A percentile compares a stretch with the other conserved stretches of the same genome.
These are phyloP conservation scores for Ichneumoninae sp. DNA, from an alignment of 2,888 invertebrate species.

Conservation along the genomic window DNA sequence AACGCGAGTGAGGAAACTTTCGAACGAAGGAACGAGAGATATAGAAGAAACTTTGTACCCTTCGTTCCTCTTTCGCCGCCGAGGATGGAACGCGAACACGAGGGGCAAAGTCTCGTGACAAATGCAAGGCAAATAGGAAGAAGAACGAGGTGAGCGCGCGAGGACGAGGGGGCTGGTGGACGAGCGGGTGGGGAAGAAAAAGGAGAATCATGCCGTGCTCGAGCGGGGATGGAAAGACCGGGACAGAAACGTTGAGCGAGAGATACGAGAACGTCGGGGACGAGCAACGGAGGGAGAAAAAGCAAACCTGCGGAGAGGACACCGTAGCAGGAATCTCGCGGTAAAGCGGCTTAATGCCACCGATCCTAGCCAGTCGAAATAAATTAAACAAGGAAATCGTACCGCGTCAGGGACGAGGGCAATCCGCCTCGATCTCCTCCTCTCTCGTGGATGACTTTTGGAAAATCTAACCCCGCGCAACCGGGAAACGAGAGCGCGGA, in stretches of 20 bases:
- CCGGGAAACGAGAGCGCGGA: constrained; percentile 4
- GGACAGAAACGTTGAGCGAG: constrained; percentile 27
- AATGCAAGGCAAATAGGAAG: constrained; percentile 76
- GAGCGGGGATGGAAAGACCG: background rate
- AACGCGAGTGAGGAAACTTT: constrained; percentile 60
- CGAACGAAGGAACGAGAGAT: constrained; percentile 37
- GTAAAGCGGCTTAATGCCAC: constrained; percentile 74
- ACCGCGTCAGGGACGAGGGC: constrained; percentile 51
- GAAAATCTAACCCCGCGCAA: constrained; percentile 8
- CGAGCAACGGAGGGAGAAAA: constrained; percentile 60
- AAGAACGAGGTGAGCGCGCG: constrained; percentile 54
- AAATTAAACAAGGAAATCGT: constrained; percentile 78
- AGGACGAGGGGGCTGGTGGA: background rate
- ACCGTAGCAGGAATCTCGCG: constrained; percentile 54
- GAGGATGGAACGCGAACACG: constrained; percentile 36
- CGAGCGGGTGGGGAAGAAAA: constrained; percentile 44
- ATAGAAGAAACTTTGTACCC: constrained; percentile 57
- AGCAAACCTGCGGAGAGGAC: constrained; percentile 22
- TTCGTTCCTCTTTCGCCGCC: constrained; percentile 55
- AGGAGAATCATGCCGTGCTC: constrained; percentile 40
- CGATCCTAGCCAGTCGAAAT: constrained; percentile 76
- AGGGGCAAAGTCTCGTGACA: constrained; percentile 69
- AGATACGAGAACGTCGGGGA: constrained; percentile 16
- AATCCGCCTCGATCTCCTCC: background rate
- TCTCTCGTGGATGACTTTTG: constrained; percentile 31